Evolutionary conservation across 2,113 vertebrate species (phyloP), one percentile per base, ranked within the genome.

Genomic region (Amphilophus citrinellus): DNA sequence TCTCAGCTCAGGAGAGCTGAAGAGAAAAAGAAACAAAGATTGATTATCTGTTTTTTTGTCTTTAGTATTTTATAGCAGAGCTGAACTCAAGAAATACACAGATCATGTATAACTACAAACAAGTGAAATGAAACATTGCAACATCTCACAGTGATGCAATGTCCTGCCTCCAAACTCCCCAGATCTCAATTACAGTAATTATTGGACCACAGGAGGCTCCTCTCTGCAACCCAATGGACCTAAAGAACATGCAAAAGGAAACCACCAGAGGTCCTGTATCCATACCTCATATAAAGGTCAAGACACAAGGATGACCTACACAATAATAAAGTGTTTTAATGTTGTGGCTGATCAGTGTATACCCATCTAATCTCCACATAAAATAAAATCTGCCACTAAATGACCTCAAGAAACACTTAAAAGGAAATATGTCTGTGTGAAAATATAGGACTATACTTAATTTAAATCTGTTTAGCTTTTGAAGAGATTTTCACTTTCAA

Each of bases 21-120:
- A 27, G 10, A 56, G 10, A 6, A 9, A 56, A 35, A 53, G 10
- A n/a, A 73, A 7, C 6, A 50, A 6, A 53, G 17, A 56, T 53
- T 73, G 44, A 73, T 53, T 73, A 53, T 73, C 66, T 32, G 17
- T 0, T 73, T 73, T 35, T 35, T 37, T 32, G 17, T 56, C 47
- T 73, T 73, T 32, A 73, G 68, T 53, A 27, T 73, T 27, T 73
- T 71, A 53, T 53, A 73, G 42, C 66, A 50, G 15, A 20, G 66
- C 42, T 32, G 24, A 32, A 47, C 17, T 32, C 0, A 6, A 32
- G 17, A 71, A 71, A 71, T 32, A 71, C 50, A 71, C 17, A 53
- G 24, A 53, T 71, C 24, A 10, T 53, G 44, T 30, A 20, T 71
- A 10, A 5, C 24, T 71, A 20, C 24, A 32, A 32, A 32, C 50